These are phyloP conservation scores for Drosophila picticornis DNA, from an alignment of 2,888 invertebrate genomes.

Conservation along the genomic window DNA sequence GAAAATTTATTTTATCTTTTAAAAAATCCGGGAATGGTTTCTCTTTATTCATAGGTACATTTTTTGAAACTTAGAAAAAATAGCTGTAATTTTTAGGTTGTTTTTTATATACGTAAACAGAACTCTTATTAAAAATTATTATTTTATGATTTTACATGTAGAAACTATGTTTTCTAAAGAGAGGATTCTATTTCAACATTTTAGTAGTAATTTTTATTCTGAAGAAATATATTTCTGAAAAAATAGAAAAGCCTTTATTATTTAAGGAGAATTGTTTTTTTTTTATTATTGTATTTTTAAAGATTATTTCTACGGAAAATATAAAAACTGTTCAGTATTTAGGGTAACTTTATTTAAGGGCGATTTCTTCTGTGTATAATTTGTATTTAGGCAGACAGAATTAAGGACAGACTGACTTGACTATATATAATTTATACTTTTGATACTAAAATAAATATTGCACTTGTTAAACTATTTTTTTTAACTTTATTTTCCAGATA, in stretches of 20 bases:
- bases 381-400: background rate
- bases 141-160: background rate
- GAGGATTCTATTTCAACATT: background rate
- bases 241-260: background rate
- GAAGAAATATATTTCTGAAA: background rate
- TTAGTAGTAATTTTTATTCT: background rate
- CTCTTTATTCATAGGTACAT: background rate
- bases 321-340: background rate
- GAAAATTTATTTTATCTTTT: background rate
- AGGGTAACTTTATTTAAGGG: background rate
- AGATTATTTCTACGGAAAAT: background rate
- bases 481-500: slow-evolving; percentile 87
- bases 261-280: background rate
- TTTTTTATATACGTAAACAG: background rate
- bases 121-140: background rate
- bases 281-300: background rate
- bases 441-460: background rate
- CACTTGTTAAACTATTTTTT: background rate
- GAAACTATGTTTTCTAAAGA: background rate
- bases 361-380: background rate
- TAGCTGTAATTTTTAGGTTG: accelerated
- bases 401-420: background rate
- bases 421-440: background rate
- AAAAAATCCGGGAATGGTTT: background rate
- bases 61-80: background rate